Evolutionary conservation across 2,113 vertebrate genomes (phyloP).

Genomic region (Passer montanus): DNA sequence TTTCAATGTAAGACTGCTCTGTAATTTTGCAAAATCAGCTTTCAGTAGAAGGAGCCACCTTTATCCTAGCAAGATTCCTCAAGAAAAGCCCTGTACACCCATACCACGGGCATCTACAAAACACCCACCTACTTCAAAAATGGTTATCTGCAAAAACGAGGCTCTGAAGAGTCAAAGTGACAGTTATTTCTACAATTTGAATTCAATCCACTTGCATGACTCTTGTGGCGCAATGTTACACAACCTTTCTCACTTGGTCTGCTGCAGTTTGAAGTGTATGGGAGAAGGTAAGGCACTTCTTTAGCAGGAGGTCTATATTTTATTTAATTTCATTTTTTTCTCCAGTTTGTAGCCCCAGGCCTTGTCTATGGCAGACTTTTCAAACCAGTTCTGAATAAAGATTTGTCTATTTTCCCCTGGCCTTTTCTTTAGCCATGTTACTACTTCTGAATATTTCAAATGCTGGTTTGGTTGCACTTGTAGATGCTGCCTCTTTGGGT

Average conservation of each 20-base stretch:
- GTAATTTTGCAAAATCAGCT: background rate
- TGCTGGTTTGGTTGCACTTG: background rate
- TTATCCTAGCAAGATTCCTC: background rate
- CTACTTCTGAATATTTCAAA: background rate
- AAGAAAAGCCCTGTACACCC: background rate
- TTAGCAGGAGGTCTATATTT: background rate
- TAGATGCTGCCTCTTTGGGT: background rate
- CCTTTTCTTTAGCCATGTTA: background rate
- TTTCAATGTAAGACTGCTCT: background rate
- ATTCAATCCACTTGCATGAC: background rate
- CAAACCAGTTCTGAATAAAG: background rate
- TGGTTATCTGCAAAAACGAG: background rate
- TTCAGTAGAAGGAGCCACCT: background rate
- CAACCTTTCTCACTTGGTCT: background rate
- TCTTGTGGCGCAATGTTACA: background rate
- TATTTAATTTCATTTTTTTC: background rate
- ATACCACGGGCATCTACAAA: fast-evolving
- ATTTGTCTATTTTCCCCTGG: background rate
- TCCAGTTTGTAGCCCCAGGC: background rate
- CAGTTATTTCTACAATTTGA: background rate
- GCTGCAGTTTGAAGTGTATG: background rate
- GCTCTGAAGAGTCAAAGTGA: background rate
- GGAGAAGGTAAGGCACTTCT: background rate
- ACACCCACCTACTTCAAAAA: background rate
- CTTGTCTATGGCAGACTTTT: background rate